phyloP scores from a whole-genome alignment of 2,888 invertebrate genomes.

The Fissipunctia ypsillon region DNA sequence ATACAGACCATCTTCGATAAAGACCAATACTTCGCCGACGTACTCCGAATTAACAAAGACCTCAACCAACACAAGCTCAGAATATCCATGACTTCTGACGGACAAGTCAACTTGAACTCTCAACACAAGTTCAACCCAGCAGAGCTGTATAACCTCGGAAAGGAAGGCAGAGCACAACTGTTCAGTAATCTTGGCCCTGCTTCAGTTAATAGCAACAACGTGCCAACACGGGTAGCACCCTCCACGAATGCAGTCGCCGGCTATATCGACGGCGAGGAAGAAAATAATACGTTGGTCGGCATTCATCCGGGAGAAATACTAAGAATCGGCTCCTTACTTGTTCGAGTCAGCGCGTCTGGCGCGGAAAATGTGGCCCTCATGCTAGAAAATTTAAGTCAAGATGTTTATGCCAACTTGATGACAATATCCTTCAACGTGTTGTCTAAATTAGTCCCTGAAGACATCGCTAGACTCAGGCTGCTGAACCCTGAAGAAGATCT shows the following conservation, averaged over 20 bases:
- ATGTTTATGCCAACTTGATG: conserved; percentile 83
- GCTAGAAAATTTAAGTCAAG: conserved; percentile 82
- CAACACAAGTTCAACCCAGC: conserved; percentile 85
- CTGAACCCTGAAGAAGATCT: conserved; percentile 85
- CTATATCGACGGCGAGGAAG: conserved; percentile 76
- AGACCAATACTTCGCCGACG: conserved; percentile 90
- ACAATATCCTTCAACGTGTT: conserved; percentile 83
- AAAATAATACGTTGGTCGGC: conserved; percentile 74
- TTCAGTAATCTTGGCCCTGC: conserved; percentile 82
- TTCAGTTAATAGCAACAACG: conserved; percentile 73
- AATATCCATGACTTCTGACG: conserved; percentile 87
- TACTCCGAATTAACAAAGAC: conserved; percentile 89
- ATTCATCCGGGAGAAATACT: conserved; percentile 85
- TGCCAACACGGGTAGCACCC: conserved; percentile 76
- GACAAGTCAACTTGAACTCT: conserved; percentile 84
- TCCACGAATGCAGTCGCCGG: conserved; percentile 70
- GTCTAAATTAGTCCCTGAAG: conserved; percentile 79
- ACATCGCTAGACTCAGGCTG: conserved; percentile 80
- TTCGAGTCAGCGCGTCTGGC: conserved; percentile 82
- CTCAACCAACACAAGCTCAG: conserved; percentile 87
- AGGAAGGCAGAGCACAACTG: conserved; percentile 78
- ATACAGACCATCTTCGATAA: conserved; percentile 88
- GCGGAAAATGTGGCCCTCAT: conserved; percentile 81
- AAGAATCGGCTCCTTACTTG: conserved; percentile 80
- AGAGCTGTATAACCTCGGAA: conserved; percentile 79